Percentiles rank a stretch among this genome's conserved stretches.
phyloP scores from a whole-genome alignment of 2,113 vertebrate species.

The Spermophilus dauricus region DNA sequence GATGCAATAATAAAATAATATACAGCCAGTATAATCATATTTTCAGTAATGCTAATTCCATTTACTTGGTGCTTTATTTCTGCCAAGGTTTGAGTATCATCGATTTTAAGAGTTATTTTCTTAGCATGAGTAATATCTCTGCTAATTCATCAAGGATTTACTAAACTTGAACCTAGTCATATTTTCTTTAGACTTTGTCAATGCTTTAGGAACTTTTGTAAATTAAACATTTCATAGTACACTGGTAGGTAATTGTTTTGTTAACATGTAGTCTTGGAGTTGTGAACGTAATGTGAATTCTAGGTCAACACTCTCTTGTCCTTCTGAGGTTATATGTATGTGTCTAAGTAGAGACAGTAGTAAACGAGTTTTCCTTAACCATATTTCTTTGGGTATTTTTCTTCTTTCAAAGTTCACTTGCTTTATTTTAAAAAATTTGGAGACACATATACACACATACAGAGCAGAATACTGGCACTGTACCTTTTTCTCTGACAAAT shows the following conservation, averaged over 20 bases:
- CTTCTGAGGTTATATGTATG: background rate
- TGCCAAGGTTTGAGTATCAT: slow-evolving; percentile 39
- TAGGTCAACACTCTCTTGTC: slow-evolving; percentile 7
- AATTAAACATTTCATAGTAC: slow-evolving; percentile 53
- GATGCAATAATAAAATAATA: slow-evolving; percentile 29
- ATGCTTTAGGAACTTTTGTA: slow-evolving; percentile 46
- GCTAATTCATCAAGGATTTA: background rate
- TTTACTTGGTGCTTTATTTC: slow-evolving; percentile 15
- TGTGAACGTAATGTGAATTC: slow-evolving; percentile 70
- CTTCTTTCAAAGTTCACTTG: slow-evolving; percentile 60
- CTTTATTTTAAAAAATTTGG: slow-evolving; percentile 16
- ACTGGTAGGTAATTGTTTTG: slow-evolving; percentile 67
- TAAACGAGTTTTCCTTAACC: background rate
- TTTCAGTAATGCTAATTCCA: slow-evolving; percentile 56
- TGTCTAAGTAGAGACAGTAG: background rate
- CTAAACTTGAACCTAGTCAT: slow-evolving; percentile 62
- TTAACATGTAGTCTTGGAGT: slow-evolving; percentile 68
- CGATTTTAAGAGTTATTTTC: slow-evolving; percentile 11
- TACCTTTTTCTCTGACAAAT: slow-evolving; percentile 26
- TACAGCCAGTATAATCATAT: background rate
- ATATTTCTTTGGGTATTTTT: slow-evolving; percentile 47
- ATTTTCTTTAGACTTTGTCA: slow-evolving; percentile 47
- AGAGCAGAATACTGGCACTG: background rate
- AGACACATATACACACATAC: background rate
- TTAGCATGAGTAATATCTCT: slow-evolving; percentile 5